These are phyloP conservation scores for Penaeus japonicus DNA, from an alignment of 1,140 invertebrate species.

Conservation along the genomic window DNA sequence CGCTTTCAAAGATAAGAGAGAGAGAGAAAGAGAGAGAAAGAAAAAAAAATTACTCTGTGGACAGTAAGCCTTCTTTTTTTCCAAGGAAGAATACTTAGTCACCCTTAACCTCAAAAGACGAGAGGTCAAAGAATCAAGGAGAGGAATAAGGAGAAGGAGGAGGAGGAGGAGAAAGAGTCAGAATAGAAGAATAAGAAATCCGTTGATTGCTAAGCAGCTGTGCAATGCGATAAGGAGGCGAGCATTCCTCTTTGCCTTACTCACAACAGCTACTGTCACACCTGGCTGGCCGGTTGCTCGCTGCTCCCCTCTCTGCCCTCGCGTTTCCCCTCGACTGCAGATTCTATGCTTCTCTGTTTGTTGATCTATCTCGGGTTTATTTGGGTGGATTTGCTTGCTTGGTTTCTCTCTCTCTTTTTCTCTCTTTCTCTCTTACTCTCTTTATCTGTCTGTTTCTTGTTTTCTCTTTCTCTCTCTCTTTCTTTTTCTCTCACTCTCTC, in stretches of 20 bases:
- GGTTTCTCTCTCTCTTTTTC: background rate
- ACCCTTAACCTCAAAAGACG: background rate
- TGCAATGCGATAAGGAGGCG: no score
- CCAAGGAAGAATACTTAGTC: background rate
- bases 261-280: no score
- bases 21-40: slow-evolving; percentile 19
- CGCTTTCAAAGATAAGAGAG: background rate
- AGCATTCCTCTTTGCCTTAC: no score
- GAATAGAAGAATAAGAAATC: background rate
- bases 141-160: background rate
- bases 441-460: background rate
- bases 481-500: background rate
- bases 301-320: background rate
- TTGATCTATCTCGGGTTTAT: background rate
- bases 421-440: slow-evolving; percentile 13
- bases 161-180: background rate
- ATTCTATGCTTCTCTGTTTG: background rate
- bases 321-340: background rate
- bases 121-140: background rate
- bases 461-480: slow-evolving; percentile 13
- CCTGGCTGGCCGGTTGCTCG: no score
- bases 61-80: no score
- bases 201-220: background rate
- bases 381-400: background rate
- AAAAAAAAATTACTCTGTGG: no score